Percentiles rank a stretch among this genome's conserved stretches.
phyloP scores from a whole-genome alignment of 2,797 vertebrate genomes.

The Orientallactaga sibirica region DNA sequence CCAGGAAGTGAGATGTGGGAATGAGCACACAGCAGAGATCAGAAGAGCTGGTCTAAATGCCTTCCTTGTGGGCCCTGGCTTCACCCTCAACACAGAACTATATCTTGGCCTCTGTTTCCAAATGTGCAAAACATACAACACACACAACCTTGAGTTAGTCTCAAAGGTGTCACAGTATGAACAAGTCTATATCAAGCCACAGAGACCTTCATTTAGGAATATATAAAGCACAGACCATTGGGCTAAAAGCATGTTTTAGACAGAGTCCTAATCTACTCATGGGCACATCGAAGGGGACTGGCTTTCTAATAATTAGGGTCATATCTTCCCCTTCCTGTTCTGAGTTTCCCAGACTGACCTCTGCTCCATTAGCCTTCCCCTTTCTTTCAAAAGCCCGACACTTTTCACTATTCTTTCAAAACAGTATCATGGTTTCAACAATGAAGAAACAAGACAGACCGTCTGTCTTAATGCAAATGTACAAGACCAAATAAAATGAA shows the following conservation, averaged over 20 bases:
- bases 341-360: slow-evolving; percentile 36
- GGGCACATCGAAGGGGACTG: neutral
- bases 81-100: neutral
- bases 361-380: slow-evolving; percentile 15
- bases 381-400: slow-evolving; percentile 17
- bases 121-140: slow-evolving; percentile 23
- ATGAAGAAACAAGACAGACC: slow-evolving; percentile 21
- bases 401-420: slow-evolving; percentile 38
- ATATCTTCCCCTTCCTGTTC: neutral
- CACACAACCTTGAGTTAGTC: neutral
- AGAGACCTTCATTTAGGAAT: neutral
- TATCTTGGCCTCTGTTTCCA: neutral
- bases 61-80: neutral
- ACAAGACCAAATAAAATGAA: neutral
- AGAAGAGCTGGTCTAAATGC: neutral
- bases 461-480: slow-evolving; percentile 17
- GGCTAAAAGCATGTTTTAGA: neutral
- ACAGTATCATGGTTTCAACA: slow-evolving; percentile 23
- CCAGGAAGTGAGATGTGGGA: neutral
- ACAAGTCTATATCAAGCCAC: neutral
- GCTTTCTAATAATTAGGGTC: slow-evolving; percentile 51
- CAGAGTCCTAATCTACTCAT: neutral
- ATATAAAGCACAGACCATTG: neutral
- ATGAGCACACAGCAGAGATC: neutral
- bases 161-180: neutral